Evolutionary conservation across 1,140 invertebrate genomes (phyloP), one percentile per base, ranked within the genome.

Genomic region (Drosophila seguyi): DNA sequence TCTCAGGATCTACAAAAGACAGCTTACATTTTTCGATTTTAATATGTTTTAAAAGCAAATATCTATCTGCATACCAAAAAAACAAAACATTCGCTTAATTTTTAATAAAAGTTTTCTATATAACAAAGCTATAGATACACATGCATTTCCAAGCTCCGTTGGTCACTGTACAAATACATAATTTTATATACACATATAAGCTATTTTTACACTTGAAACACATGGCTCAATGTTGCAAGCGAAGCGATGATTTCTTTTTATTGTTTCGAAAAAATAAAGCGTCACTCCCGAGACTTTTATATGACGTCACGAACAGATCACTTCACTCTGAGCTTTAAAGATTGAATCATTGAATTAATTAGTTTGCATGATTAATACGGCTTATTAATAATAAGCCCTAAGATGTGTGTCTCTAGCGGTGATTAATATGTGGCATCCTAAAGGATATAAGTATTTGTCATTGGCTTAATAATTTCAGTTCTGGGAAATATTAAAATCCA

Each of bases 341-440:
- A 56, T 56, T 25, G 22, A 10, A 10, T 56, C 53, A 56, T 39
- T 25, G 10, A 39, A 34, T 25, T 59, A 16, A 7, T 48, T 39
- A 11, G 8, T n/a, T 38, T 58, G 18, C 36, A 25, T 63, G 61
- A 63, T 63, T 63, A 63, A 63, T 63, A 59, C 1, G 16, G n/a
- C 11, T 20, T 57, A 57, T 57, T 41, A 62, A 39, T 57, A 39
- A n/a, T n/a, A n/a, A n/a, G n/a, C 31, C n/a, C 13, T 13, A 36
- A 38, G 50, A 53, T 36, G 11, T 16, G 20, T 16, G 6, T 27
- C 45, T n/a, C 3, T 16, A 20, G 1, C 14, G 22, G 10, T 55
- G 36, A 63, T 31, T 62, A 39, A 58, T 22, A 7, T 56, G 20
- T 6, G 27, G 25, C 57, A 11, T 20, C 25, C 25, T 47, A 47